These are phyloP conservation scores for Acrobasis consociella DNA, from an alignment of 2,888 invertebrate species.

Conservation along the genomic window DNA sequence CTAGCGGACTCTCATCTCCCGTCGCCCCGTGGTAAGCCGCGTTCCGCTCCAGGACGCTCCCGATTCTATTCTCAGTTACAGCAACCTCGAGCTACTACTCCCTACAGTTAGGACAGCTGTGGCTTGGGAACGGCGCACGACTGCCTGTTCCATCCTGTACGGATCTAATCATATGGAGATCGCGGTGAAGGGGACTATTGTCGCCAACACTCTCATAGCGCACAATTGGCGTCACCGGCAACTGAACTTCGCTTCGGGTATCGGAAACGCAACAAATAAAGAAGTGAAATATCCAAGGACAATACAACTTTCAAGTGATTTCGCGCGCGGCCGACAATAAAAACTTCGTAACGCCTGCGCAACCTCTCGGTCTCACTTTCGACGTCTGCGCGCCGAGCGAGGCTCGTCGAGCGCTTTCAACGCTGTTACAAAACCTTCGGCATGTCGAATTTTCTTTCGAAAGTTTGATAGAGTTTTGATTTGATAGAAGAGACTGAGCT, in stretches of 20 bases:
- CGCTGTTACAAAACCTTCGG: conserved; percentile 72
- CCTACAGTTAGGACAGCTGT: conserved; percentile 5
- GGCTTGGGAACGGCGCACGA: conserved; percentile 23
- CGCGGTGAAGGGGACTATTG: conserved; percentile 66
- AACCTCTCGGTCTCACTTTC: conserved; percentile 80
- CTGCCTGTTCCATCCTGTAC: conserved; percentile 37
- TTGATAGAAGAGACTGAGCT: conserved; percentile 30
- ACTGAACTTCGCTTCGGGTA: conserved; percentile 70
- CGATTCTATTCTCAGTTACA: conserved; percentile 23
- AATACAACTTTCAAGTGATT: conserved; percentile 82
- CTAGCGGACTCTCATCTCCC: conserved; percentile 53
- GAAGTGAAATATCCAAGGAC: conserved; percentile 82
- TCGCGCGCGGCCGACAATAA: conserved; percentile 81
- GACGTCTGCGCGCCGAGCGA: conserved; percentile 68
- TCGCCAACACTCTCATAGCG: conserved; percentile 57
- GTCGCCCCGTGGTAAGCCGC: conserved; percentile 55
- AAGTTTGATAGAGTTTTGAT: conserved; percentile 59
- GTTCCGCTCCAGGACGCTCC: conserved; percentile 27
- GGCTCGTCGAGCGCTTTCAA: conserved; percentile 72
- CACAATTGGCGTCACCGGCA: conserved; percentile 62
- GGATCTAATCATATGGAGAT: conserved; percentile 47
- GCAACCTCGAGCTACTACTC: background rate
- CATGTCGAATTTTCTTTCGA: conserved; percentile 76
- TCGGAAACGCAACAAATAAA: conserved; percentile 79
- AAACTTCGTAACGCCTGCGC: conserved; percentile 81